A percentile compares a stretch with the other conserved stretches of the same genome.
These are phyloP conservation scores for Triops longicaudatus DNA, from an alignment of 1,140 invertebrate species.

Conservation along the genomic window DNA sequence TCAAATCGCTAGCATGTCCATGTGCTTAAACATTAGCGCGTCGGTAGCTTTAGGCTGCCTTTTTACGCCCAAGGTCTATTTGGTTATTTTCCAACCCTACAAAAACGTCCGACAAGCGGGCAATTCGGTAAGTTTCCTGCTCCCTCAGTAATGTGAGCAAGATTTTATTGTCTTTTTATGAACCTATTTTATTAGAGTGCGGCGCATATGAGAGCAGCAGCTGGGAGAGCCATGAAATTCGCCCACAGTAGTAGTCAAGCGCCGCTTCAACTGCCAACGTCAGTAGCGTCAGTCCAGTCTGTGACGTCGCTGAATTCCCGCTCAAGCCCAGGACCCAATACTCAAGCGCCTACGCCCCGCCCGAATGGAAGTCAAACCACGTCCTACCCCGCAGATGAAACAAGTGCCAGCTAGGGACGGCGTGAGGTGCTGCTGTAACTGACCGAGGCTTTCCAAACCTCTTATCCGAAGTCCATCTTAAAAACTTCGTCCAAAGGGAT, in stretches of 20 bases:
- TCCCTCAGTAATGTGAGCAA: conserved; percentile 16
- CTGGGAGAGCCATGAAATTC: conserved; percentile 19
- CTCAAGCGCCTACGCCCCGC: background rate
- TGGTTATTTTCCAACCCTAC: conserved; percentile 64
- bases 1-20: conserved; percentile 65
- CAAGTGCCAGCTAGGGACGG: conserved; percentile 28
- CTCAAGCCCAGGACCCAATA: background rate
- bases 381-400: background rate
- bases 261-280: background rate
- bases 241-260: conserved; percentile 24
- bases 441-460: background rate
- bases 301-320: conserved; percentile 24
- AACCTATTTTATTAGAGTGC: conserved; percentile 1
- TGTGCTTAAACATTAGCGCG: conserved; percentile 68
- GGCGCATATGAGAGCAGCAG: conserved; percentile 2
- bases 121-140: conserved; percentile 36
- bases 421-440: conserved; percentile 29
- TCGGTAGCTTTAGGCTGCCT: conserved; percentile 65
- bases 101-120: conserved; percentile 57
- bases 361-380: background rate
- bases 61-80: conserved; percentile 68
- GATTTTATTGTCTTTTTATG: conserved; percentile 3
- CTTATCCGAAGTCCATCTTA: too few relatives aligned
- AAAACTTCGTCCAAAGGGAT: background rate
- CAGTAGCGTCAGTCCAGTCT: conserved; percentile 20